phyloP scores from a whole-genome alignment of 2,888 invertebrate genomes.

The Rambutsinella grinnellia region DNA sequence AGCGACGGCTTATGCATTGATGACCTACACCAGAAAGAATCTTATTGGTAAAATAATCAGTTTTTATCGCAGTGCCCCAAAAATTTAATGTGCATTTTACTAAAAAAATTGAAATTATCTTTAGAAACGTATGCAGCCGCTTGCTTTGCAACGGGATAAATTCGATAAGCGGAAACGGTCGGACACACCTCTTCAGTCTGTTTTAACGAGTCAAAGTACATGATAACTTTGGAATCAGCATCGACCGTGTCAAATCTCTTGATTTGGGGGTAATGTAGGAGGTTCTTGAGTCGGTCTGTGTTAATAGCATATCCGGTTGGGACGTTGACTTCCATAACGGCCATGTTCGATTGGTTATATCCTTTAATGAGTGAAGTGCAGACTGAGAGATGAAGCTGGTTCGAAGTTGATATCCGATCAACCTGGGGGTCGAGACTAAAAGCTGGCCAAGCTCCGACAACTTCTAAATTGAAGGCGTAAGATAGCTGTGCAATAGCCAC shows the following conservation, averaged over 20 bases:
- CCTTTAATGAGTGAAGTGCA: constrained; percentile 72
- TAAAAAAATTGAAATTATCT: no score
- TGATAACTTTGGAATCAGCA: constrained; percentile 70
- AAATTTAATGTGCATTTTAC: no score
- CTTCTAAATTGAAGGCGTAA: constrained; percentile 86
- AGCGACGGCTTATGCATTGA: constrained; percentile 89
- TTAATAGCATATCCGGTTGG: constrained; percentile 94
- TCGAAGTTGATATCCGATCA: constrained; percentile 82
- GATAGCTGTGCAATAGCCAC: constrained; percentile 83
- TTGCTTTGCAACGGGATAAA: constrained; percentile 87
- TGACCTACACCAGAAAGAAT: constrained; percentile 75
- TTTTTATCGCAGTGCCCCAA: no score
- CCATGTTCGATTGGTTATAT: constrained; percentile 84
- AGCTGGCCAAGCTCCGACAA: constrained; percentile 88
- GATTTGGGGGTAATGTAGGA: constrained; percentile 64
- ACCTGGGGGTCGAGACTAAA: constrained; percentile 89
- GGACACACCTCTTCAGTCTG: constrained; percentile 79
- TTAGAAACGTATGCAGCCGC: constrained; percentile 86
- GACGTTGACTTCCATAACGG: constrained; percentile 88
- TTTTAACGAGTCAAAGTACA: constrained; percentile 78
- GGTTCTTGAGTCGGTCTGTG: constrained; percentile 69
- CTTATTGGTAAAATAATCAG: constrained; percentile 68
- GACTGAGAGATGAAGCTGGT: constrained; percentile 84
- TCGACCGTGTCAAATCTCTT: constrained; percentile 64
- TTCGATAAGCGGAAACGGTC: constrained; percentile 85